phyloP scores from a whole-genome alignment of 2,888 invertebrate genomes.

The Lithophane ornitopus region DNA sequence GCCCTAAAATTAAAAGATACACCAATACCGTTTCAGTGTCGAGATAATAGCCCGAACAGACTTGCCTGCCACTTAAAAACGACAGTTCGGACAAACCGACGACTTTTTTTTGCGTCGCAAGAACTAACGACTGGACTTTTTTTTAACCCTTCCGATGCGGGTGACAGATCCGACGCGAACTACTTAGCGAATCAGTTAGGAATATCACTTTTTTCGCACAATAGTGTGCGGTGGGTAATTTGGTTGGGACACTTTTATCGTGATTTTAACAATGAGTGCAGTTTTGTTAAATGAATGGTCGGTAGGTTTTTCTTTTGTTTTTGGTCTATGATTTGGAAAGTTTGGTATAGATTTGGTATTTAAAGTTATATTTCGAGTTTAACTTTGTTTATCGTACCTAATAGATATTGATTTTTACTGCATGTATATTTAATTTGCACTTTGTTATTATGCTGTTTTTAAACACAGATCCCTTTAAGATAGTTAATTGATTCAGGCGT shows the following conservation, averaged over 20 bases:
- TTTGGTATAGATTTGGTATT: neutral
- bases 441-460: no score
- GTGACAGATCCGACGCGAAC: conserved; percentile 76
- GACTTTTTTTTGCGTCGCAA: conserved; percentile 60
- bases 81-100: conserved; percentile 64
- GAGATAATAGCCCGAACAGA: conserved; percentile 64
- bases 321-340: neutral
- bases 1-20: conserved; percentile 58
- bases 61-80: conserved; percentile 68
- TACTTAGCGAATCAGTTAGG: conserved; percentile 71
- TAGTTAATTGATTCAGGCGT: no score
- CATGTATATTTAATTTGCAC: neutral
- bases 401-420: neutral
- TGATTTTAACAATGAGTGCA: conserved; percentile 35
- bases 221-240: conserved; percentile 62
- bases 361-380: neutral
- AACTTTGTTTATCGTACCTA: no score
- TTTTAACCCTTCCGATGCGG: conserved; percentile 70
- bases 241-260: conserved; percentile 37
- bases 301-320: neutral
- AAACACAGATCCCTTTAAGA: no score
- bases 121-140: conserved; percentile 66
- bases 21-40: conserved; percentile 54
- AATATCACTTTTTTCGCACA: conserved; percentile 58
- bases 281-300: conserved; percentile 16